phyloP scores from a whole-genome alignment of 2,888 invertebrate species.

The Caenorhabditis zanzibari region DNA sequence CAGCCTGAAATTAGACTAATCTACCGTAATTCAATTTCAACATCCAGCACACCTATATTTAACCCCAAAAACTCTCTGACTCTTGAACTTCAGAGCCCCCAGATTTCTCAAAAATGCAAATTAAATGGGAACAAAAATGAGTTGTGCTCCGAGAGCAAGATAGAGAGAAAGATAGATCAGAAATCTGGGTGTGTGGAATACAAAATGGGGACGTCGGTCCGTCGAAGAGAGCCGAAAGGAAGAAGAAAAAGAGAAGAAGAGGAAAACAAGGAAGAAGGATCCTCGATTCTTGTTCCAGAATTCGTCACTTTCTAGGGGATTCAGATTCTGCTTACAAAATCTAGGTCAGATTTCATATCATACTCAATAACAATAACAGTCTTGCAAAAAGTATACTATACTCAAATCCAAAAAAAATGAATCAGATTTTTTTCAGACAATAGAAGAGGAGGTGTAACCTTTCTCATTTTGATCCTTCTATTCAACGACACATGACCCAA shows the following conservation, averaged over 20 bases:
- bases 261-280: not conserved
- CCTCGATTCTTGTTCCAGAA: constrained; percentile 10
- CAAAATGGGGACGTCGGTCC: constrained; percentile 23
- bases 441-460: constrained; percentile 26
- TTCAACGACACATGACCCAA: constrained; percentile 19
- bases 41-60: not conserved
- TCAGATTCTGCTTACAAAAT: not conserved
- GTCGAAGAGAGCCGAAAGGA: not conserved
- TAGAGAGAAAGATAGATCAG: constrained; percentile 19
- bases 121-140: constrained; percentile 22
- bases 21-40: not conserved
- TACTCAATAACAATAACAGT: constrained; percentile 3
- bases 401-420: not conserved
- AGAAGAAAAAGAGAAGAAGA: not conserved
- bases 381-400: not conserved
- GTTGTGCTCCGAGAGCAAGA: not conserved
- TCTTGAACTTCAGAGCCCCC: no score
- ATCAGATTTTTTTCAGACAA: constrained; percentile 12
- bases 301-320: constrained; percentile 34
- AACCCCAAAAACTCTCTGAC: not conserved
- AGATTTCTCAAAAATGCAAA: constrained; percentile 38
- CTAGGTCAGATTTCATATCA: constrained; percentile 24
- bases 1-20: not conserved
- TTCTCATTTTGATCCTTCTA: constrained; percentile 15
- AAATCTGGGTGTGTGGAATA: constrained; percentile 44